phyloP scores from a whole-genome alignment of 2,888 invertebrate species.

The Fragum sueziense region DNA sequence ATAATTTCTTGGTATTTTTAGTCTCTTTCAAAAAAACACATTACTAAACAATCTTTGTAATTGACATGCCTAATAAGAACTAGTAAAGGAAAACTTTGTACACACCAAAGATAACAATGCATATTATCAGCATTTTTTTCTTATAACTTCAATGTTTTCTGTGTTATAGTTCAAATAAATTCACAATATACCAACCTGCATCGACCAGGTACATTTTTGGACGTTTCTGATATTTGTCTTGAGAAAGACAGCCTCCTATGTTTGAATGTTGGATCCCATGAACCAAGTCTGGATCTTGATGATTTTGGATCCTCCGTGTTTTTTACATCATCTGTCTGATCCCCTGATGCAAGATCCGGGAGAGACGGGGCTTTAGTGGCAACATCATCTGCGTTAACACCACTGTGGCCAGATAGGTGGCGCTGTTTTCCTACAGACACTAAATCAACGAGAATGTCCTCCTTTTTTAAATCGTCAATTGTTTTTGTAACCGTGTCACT shows the following conservation, averaged over 20 bases:
- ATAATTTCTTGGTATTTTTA: no score
- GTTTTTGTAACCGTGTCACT: constrained; percentile 71
- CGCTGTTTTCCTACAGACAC: constrained; percentile 42
- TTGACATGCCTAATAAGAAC: no score
- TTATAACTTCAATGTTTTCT: no score
- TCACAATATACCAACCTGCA: constrained; percentile 69
- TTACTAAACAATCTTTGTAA: no score
- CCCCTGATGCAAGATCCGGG: constrained; percentile 48
- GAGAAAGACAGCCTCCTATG: constrained; percentile 62
- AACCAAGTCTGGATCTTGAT: constrained; percentile 59
- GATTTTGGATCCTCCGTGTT: constrained; percentile 31
- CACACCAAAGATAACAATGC: no score
- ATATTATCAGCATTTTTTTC: no score
- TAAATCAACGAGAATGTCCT: constrained; percentile 64
- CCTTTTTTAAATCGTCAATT: constrained; percentile 71
- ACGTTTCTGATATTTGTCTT: constrained; percentile 64
- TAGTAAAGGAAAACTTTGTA: no score
- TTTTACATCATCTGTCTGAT: constrained; percentile 3
- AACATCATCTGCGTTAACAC: constrained; percentile 21
- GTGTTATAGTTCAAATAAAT: no score
- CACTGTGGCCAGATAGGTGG: neutral
- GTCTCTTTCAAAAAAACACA: no score
- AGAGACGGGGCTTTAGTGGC: constrained; percentile 53
- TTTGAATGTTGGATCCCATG: constrained; percentile 57
- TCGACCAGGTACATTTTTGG: constrained; percentile 68